These are phyloP conservation scores for Danaus melanippus DNA, from an alignment of 1,140 invertebrate genomes.

Conservation along the genomic window DNA sequence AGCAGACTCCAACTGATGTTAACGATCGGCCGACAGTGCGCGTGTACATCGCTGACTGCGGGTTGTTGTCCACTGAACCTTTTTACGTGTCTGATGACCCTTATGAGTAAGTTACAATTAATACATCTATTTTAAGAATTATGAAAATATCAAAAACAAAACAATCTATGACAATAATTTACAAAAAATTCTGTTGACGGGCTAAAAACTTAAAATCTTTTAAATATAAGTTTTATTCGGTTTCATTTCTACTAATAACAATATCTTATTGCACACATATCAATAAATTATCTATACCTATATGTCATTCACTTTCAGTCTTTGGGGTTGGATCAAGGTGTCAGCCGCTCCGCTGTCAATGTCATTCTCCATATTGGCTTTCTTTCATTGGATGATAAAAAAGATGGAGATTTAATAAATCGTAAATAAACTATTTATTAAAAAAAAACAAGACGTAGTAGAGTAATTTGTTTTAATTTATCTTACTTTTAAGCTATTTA, in stretches of 20 bases:
- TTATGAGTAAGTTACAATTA: conserved; percentile 74
- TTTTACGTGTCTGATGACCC: conserved; percentile 80
- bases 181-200: neutral
- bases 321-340: conserved; percentile 82
- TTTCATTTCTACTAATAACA: neutral
- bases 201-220: neutral
- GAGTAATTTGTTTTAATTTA: conserved; percentile 10
- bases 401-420: conserved; percentile 73
- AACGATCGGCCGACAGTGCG: conserved; percentile 79
- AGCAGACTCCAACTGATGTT: conserved; percentile 83
- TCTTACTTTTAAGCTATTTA: conserved; percentile 6
- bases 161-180: no score
- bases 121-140: conserved; percentile 10
- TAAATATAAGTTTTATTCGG: neutral
- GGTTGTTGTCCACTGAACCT: conserved; percentile 74
- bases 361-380: conserved; percentile 80
- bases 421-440: conserved; percentile 2
- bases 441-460: conserved; percentile 7
- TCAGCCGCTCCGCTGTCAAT: conserved; percentile 81
- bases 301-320: conserved; percentile 71
- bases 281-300: no score
- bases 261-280: neutral
- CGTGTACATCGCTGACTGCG: conserved; percentile 79
- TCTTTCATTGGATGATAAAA: conserved; percentile 85
- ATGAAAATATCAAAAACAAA: no score